A percentile compares a stretch with the other conserved stretches of the same genome.
Evolutionary conservation across 2,888 invertebrate species (phyloP).

Genomic region (Villa cingulata): DNA sequence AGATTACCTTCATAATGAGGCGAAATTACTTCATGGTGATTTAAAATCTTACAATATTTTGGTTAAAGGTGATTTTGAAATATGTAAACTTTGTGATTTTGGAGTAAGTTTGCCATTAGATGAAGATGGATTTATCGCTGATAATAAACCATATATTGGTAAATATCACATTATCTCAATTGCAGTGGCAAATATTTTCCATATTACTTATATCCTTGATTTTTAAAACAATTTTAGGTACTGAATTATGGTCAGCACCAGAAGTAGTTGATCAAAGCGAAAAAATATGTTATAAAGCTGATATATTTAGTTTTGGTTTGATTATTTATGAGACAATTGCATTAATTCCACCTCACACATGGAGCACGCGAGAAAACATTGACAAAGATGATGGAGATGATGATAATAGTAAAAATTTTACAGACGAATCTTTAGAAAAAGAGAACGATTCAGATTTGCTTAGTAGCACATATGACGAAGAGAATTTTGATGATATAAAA

Average conservation of each 20-base stretch:
- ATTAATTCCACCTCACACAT: slow-evolving; percentile 51
- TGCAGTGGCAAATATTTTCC: neutral
- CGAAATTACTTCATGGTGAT: slow-evolving; percentile 64
- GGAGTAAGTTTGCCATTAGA: slow-evolving; percentile 64
- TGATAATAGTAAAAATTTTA: slow-evolving; percentile 22
- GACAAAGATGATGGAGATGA: slow-evolving; percentile 15
- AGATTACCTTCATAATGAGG: slow-evolving; percentile 61
- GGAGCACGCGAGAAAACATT: too few species aligned
- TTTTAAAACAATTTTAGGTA: slow-evolving; percentile 47
- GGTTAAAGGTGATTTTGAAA: slow-evolving; percentile 57
- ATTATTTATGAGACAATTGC: slow-evolving; percentile 73
- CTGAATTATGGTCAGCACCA: slow-evolving; percentile 65
- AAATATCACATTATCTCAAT: slow-evolving; percentile 14
- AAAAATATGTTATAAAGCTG: slow-evolving; percentile 54
- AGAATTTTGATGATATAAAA: slow-evolving; percentile 5
- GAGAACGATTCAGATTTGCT: slow-evolving; percentile 9
- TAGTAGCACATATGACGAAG: neutral
- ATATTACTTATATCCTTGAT: too few species aligned
- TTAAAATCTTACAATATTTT: slow-evolving; percentile 73
- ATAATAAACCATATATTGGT: slow-evolving; percentile 49
- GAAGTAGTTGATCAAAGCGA: slow-evolving; percentile 51
- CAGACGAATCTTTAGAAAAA: slow-evolving; percentile 12
- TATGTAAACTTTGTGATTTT: slow-evolving; percentile 72
- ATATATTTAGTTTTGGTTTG: slow-evolving; percentile 68
- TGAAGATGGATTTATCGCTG: slow-evolving; percentile 43